Evolutionary conservation across 2,888 invertebrate species (phyloP), one percentile per base, ranked within the genome.

Genomic region (Erebia palarica): DNA sequence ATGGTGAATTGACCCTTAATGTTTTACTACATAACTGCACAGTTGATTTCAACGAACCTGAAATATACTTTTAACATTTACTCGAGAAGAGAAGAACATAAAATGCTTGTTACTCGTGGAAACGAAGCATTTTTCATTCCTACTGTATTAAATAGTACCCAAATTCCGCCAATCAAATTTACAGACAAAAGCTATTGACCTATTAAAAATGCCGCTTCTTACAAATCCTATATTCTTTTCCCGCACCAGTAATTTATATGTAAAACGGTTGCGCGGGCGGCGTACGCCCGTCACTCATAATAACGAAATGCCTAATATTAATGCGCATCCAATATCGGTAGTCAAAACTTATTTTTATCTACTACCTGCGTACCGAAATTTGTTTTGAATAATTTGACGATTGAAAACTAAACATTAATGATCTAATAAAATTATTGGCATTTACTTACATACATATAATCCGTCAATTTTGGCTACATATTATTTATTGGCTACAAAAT

Each of bases 231-330:
- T 67, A 55, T n/a, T 69, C 64, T 67, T 51, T n/a, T 63, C 53
- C 55, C 55, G 65, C 69, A 89, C 89, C 86, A 87, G 86, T 91
- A 87, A 92, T 92, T 92, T 92, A 90, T 90, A 92, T 92, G 91
- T 91, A 91, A 91, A 92, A 85, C 84, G 83, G 73, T 42, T 80
- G 83, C 82, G 84, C 85, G 84, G 84, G 86, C 85, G 88, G 65
- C 77, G 72, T 61, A 65, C 63, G 49, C 58, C 14, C 86, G 87
- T 89, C 90, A 86, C 86, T 88, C 89, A 86, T 83, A 77, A 79
- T 74, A 75, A 73, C 42, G 14, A 69, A 69, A 69, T 60, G 51
- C 69, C 65, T 65, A 73, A 69, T 68, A 72, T 70, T 75, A 70
- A 74, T 71, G 67, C 51, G 47, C 64, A 44, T 51, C 67, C 36